A percentile compares a stretch with the other conserved stretches of the same genome.
These are phyloP conservation scores for Rhingia campestris DNA, from an alignment of 2,888 invertebrate species.

Conservation along the genomic window DNA sequence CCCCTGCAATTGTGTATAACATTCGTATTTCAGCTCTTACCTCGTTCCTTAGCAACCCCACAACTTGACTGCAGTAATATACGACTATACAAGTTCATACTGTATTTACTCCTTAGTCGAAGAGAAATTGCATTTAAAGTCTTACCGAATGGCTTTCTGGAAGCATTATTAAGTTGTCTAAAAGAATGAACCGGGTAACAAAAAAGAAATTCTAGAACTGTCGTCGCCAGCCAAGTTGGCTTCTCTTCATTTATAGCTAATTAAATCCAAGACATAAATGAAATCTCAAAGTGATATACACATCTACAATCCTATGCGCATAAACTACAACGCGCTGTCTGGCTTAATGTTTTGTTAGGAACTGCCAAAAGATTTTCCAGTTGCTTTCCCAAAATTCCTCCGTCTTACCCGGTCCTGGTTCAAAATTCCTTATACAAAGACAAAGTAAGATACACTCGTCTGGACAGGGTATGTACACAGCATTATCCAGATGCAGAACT, in stretches of 20 bases:
- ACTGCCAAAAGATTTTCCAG: slow-evolving; percentile 72
- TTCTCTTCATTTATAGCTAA: slow-evolving; percentile 54
- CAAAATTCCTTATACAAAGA: slow-evolving; percentile 59
- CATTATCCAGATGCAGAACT: slow-evolving; percentile 45
- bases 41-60: too few relatives aligned
- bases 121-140: too few relatives aligned
- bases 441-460: slow-evolving; percentile 44
- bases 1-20: too few relatives aligned
- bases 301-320: slow-evolving; percentile 19
- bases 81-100: too few relatives aligned
- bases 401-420: slow-evolving; percentile 24
- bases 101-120: too few relatives aligned
- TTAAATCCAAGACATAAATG: slow-evolving; percentile 62
- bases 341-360: slow-evolving; percentile 62
- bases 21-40: too few relatives aligned
- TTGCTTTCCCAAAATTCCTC: slow-evolving; percentile 21
- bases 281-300: slow-evolving; percentile 53
- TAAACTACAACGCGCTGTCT: slow-evolving; percentile 11
- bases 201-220: slow-evolving; percentile 5
- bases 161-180: too few relatives aligned
- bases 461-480: slow-evolving; percentile 20
- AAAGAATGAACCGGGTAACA: too few relatives aligned
- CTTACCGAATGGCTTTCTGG: too few relatives aligned
- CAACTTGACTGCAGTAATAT: too few relatives aligned
- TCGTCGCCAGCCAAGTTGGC: slow-evolving; percentile 63